Conservation (phyloP, 2,113 vertebrate genomes). For the Psittacula cyanocephala region DNA sequence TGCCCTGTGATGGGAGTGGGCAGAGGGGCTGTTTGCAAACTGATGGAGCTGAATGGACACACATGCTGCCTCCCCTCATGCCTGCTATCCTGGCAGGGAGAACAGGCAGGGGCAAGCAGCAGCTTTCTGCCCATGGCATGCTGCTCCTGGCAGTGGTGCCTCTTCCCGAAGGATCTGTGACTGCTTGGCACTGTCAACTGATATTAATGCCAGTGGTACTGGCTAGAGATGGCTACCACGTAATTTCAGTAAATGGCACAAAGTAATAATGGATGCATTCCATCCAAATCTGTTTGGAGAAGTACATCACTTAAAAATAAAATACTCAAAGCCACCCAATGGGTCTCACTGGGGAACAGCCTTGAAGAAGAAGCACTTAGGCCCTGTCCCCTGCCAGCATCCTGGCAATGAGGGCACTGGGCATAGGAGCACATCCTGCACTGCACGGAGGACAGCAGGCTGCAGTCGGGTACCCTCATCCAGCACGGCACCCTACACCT, state of each 20-base stretch:
- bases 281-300: neutral
- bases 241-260: neutral
- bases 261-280: neutral
- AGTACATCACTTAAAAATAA: neutral
- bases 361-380: neutral
- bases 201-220: too few relatives aligned
- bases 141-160: neutral
- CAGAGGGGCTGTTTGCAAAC: neutral
- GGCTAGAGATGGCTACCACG: neutral
- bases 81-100: neutral
- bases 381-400: neutral
- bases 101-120: neutral
- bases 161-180: neutral
- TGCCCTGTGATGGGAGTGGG: neutral
- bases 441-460: rapidly evolving
- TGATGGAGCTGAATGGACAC: neutral
- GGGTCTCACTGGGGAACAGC: neutral
- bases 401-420: neutral
- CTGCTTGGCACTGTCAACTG: neutral
- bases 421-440: neutral
- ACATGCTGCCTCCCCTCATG: neutral
- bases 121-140: neutral
- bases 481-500: rapidly evolving
- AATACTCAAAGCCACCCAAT: neutral
- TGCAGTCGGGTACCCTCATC: neutral